Evolutionary conservation across 2,113 vertebrate species (phyloP).

Genomic region (Stigmatopora argus): DNA sequence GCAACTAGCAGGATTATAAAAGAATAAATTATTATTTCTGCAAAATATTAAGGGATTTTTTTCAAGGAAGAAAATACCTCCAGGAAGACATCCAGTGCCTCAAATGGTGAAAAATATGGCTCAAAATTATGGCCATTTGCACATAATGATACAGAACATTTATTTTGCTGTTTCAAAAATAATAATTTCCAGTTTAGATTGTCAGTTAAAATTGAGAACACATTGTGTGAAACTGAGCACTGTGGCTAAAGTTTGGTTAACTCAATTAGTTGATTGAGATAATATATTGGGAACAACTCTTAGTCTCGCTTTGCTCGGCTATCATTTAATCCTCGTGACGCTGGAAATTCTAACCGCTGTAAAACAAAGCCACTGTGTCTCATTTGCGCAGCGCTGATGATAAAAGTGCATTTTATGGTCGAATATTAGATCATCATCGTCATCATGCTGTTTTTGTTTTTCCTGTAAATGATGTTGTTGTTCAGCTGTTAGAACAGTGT

Average conservation of each 20-base stretch:
- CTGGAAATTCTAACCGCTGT: slow-evolving; percentile 43
- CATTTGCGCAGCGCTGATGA: slow-evolving; percentile 43
- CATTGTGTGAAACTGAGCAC: neutral
- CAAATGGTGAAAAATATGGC: neutral
- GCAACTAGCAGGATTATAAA: neutral
- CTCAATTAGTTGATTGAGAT: neutral
- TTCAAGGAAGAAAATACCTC: neutral
- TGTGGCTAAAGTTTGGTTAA: neutral
- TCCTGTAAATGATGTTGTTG: neutral
- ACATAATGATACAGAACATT: neutral
- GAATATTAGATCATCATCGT: slow-evolving; percentile 9
- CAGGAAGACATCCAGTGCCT: neutral
- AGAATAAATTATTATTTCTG: neutral
- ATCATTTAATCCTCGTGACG: slow-evolving; percentile 41
- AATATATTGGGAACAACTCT: slow-evolving; percentile 1
- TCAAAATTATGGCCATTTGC: neutral
- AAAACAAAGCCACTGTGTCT: slow-evolving; percentile 35
- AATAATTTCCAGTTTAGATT: neutral
- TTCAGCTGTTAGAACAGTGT: neutral
- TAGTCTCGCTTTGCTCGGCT: neutral
- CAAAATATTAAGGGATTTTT: neutral
- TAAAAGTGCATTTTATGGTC: slow-evolving; percentile 43
- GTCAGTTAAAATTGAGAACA: neutral
- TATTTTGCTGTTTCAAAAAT: neutral
- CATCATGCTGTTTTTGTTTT: neutral